These are phyloP conservation scores for Artibeus lituratus DNA, from an alignment of 2,797 vertebrate genomes.

Conservation along the genomic window DNA sequence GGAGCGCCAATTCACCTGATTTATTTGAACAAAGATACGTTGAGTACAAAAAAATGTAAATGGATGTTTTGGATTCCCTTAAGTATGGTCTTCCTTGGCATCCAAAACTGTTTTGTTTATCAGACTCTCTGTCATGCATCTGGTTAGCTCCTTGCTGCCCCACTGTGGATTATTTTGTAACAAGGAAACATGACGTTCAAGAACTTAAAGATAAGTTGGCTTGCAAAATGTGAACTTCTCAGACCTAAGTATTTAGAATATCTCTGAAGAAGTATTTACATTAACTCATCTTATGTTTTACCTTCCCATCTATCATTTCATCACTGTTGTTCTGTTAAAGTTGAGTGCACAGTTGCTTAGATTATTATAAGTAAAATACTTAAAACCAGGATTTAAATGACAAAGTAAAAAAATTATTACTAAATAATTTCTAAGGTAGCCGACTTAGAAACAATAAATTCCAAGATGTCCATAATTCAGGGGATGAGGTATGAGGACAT, in stretches of 20 bases:
- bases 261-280: not conserved
- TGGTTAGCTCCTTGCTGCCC: conserved; percentile 31
- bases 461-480: not conserved
- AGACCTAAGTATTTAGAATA: not conserved
- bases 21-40: not conserved
- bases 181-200: not conserved
- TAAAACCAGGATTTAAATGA: conserved; percentile 32
- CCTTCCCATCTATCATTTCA: not conserved
- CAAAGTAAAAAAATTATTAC: conserved; percentile 24
- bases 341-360: not conserved
- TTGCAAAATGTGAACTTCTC: not conserved
- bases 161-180: conserved; percentile 25
- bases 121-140: not conserved
- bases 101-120: not conserved
- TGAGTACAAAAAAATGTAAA: conserved; percentile 28
- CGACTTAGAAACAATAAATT: conserved; percentile 37
- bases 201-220: not conserved
- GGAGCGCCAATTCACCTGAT: not conserved
- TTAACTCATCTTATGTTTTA: conserved; percentile 1
- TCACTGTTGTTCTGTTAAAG: not conserved
- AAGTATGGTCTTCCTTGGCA: not conserved
- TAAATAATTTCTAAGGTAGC: not conserved
- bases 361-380: not conserved
- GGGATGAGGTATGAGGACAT: not conserved
- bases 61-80: not conserved